Conservation (phyloP, 2,113 vertebrate genomes). For the Callocephalon fimbriatum region DNA sequence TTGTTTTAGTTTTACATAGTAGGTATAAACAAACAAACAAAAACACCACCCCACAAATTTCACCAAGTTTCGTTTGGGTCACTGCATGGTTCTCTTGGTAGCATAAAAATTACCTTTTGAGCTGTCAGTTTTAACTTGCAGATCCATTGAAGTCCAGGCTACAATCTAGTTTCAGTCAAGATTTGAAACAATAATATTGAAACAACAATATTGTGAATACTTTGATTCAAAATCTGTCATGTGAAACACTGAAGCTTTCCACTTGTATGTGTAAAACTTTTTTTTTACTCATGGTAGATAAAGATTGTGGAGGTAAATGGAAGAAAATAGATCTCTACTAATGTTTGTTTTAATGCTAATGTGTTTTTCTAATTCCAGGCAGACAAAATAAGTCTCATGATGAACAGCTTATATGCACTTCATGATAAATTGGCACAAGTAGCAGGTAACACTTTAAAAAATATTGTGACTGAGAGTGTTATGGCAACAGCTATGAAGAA, state of each 20-base stretch:
- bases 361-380: constrained; percentile 76
- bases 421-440: constrained; percentile 91
- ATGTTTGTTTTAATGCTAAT: neutral
- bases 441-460: constrained; percentile 84
- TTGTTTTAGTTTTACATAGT: neutral
- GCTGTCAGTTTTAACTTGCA: neutral
- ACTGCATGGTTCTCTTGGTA: neutral
- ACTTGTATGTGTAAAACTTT: neutral
- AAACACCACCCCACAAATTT: neutral
- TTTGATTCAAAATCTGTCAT: neutral
- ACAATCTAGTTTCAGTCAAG: neutral
- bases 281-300: neutral
- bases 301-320: neutral
- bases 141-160: neutral
- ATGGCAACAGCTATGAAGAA: neutral
- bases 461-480: neutral
- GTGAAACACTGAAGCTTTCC: neutral
- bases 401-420: constrained; percentile 90
- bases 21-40: neutral
- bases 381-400: constrained; percentile 81
- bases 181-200: neutral
- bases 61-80: neutral
- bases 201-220: neutral
- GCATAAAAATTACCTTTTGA: neutral
- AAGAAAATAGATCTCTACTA: neutral